phyloP scores from a whole-genome alignment of 2,113 vertebrate genomes.

The Ondatra zibethicus region DNA sequence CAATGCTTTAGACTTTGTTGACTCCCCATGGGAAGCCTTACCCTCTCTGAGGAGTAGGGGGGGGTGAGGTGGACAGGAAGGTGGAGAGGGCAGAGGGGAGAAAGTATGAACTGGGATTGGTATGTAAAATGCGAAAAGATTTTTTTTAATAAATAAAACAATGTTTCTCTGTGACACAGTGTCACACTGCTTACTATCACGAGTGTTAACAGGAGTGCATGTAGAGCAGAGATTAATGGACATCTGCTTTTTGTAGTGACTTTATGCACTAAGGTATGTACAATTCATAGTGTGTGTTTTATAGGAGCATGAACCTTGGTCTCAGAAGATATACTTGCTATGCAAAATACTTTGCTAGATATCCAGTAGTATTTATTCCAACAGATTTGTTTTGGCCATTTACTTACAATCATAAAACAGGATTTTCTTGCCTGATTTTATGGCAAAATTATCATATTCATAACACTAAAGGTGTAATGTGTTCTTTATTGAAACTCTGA shows the following conservation, averaged over 20 bases:
- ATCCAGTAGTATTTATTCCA: constrained; percentile 65
- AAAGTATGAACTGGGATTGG: no score
- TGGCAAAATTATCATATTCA: constrained; percentile 70
- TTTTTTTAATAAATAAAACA: no score
- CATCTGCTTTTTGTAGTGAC: constrained; percentile 51
- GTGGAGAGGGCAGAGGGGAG: no score
- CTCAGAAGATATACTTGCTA: constrained; percentile 41
- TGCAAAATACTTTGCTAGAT: constrained; percentile 64
- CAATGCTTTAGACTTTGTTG: no score
- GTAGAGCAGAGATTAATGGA: constrained; percentile 44
- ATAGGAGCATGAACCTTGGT: constrained; percentile 2
- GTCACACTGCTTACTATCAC: constrained; percentile 36
- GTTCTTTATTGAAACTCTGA: constrained; percentile 50
- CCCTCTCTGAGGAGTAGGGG: no score
- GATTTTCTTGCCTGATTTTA: constrained; percentile 61
- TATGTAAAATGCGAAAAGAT: no score
- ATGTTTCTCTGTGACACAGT: not conserved
- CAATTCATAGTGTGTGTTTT: constrained; percentile 49
- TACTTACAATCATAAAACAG: constrained; percentile 76
- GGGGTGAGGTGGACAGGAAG: no score
- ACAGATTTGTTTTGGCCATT: constrained; percentile 63
- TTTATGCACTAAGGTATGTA: constrained; percentile 5
- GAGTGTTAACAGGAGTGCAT: not conserved
- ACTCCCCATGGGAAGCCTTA: no score
- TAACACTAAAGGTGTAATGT: constrained; percentile 50